Conservation (phyloP, 2,797 vertebrate genomes). For the Gadopsis marmoratus region DNA sequence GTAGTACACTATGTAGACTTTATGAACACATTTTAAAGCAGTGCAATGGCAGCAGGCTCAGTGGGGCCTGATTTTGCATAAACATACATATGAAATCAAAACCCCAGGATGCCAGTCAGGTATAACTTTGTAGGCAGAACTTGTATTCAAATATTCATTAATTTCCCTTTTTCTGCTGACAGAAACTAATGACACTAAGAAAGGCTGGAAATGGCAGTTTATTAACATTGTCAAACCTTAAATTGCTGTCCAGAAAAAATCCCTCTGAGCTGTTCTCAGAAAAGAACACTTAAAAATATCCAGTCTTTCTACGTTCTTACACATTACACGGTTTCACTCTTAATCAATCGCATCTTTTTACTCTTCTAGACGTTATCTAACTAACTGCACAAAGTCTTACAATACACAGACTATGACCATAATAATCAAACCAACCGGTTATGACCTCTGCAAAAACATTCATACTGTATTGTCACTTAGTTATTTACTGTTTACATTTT, state of each 20-base stretch:
- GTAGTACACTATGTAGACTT: constrained; percentile 31
- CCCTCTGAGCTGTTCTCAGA: not conserved
- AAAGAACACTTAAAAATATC: constrained; percentile 12
- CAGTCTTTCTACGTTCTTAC: not conserved
- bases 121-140: no score
- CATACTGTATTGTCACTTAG: not conserved
- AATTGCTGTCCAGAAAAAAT: constrained; percentile 4
- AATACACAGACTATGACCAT: not conserved
- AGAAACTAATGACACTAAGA: not conserved
- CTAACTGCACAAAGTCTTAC: not conserved
- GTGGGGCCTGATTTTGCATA: not conserved
- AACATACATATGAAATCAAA: not conserved
- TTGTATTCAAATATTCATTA: not conserved
- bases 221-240: not conserved
- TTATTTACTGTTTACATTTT: not conserved
- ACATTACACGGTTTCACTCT: not conserved
- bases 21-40: constrained; percentile 33
- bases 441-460: not conserved
- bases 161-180: not conserved
- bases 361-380: not conserved
- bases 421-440: not conserved
- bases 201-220: constrained; percentile 8
- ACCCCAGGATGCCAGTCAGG: not conserved
- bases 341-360: not conserved
- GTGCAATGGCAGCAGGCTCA: constrained; percentile 2